Evolutionary conservation across 2,113 vertebrate species (phyloP).

Genomic region (Promerops cafer): DNA sequence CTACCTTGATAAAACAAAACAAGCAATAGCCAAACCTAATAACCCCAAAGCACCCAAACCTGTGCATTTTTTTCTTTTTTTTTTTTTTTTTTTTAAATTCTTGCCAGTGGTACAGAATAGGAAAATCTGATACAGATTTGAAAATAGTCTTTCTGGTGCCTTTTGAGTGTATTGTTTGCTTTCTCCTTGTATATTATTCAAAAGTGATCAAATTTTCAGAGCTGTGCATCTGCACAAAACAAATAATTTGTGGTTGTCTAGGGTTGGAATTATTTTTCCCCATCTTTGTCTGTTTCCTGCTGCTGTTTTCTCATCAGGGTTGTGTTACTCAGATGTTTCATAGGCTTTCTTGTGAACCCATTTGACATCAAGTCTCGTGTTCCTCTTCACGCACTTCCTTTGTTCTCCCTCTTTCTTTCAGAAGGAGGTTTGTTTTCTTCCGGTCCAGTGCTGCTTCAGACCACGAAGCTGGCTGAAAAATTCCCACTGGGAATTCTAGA

Average conservation of each 20-base stretch:
- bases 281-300: neutral
- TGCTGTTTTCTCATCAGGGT: neutral
- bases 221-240: neutral
- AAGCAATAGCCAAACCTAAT: neutral
- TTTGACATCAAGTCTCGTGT: neutral
- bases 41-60: neutral
- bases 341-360: neutral
- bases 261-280: neutral
- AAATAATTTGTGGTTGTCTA: slow-evolving; percentile 24
- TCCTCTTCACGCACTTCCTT: neutral
- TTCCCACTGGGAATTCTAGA: neutral
- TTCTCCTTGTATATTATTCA: neutral
- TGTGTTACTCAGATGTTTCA: neutral
- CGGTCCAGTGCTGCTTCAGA: neutral
- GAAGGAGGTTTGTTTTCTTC: neutral
- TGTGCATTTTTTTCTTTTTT: rapidly evolving
- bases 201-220: neutral
- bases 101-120: neutral
- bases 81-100: neutral
- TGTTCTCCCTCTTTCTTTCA: neutral
- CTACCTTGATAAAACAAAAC: neutral
- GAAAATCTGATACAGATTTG: neutral
- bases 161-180: neutral
- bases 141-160: neutral
- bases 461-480: neutral